These are phyloP conservation scores for Zalophus californianus DNA, from an alignment of 2,797 vertebrate species.

Conservation along the genomic window DNA sequence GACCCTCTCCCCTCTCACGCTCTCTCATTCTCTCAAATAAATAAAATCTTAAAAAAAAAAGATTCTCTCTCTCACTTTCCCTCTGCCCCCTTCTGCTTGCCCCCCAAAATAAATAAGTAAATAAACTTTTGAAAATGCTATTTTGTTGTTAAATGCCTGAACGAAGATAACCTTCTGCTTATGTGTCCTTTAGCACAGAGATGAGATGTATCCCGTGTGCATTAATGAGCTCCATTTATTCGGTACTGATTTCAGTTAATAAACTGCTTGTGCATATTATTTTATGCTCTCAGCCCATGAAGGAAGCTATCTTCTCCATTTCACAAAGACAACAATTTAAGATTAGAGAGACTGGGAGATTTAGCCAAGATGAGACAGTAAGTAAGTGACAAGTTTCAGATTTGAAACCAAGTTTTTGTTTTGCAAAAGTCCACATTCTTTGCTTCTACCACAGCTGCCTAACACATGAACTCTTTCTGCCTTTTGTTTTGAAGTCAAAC, in stretches of 20 bases:
- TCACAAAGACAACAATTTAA: background rate
- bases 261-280: background rate
- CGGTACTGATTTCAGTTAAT: background rate
- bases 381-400: background rate
- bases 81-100: background rate
- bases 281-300: background rate
- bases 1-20: no score
- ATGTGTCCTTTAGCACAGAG: background rate
- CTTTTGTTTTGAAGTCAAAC: slow-evolving; percentile 14
- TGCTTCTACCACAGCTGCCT: background rate
- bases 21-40: no score
- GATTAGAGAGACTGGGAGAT: background rate
- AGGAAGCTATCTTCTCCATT: background rate
- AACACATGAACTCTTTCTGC: background rate
- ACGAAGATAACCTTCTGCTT: background rate
- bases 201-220: background rate
- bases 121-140: background rate
- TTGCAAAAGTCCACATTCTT: background rate
- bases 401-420: background rate
- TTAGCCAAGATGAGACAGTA: background rate
- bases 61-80: background rate
- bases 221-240: background rate
- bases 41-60: no score
- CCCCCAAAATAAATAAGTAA: background rate
- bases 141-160: slow-evolving; percentile 58